These are phyloP conservation scores for Acronicta aceris DNA, from an alignment of 2,888 invertebrate genomes.

Conservation along the genomic window DNA sequence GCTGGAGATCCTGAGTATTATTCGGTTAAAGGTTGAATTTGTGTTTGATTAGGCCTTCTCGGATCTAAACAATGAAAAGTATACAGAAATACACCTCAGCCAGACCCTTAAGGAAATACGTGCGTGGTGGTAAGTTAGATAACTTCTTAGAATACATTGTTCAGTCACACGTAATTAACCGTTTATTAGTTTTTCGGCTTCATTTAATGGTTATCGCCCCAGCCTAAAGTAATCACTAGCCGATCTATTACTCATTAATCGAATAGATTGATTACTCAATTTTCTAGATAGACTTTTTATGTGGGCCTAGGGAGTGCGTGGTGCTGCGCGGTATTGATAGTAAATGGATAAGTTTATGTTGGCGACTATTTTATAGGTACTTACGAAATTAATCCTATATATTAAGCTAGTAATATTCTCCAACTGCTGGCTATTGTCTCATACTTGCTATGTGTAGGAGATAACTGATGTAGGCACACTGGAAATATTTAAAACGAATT, in stretches of 20 bases:
- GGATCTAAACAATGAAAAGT: no score
- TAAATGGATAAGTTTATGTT: constrained; percentile 42
- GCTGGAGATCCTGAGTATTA: no score
- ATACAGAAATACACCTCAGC: no score
- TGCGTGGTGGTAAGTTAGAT: no score
- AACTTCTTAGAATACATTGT: no score
- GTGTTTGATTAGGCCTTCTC: no score
- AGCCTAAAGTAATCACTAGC: constrained; percentile 20
- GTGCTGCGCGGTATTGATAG: constrained; percentile 22
- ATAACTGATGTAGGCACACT: no score
- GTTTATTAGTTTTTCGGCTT: constrained; percentile 30
- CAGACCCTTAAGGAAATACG: no score
- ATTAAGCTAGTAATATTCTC: constrained; percentile 4
- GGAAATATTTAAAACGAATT: no score
- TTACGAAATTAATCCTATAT: constrained; percentile 22
- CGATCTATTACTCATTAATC: constrained; percentile 31
- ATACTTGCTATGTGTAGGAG: no score
- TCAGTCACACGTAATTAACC: neutral
- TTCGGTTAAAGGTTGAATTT: no score
- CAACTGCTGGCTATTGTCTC: neutral
- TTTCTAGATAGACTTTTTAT: constrained; percentile 34
- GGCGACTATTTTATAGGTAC: constrained; percentile 28
- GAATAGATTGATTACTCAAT: constrained; percentile 43
- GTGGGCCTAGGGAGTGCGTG: constrained; percentile 1
- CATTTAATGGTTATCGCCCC: constrained; percentile 14